A percentile compares a stretch with the other conserved stretches of the same genome.
These are phyloP conservation scores for Oenanthe melanoleuca DNA, from an alignment of 2,113 vertebrate genomes.

Conservation along the genomic window DNA sequence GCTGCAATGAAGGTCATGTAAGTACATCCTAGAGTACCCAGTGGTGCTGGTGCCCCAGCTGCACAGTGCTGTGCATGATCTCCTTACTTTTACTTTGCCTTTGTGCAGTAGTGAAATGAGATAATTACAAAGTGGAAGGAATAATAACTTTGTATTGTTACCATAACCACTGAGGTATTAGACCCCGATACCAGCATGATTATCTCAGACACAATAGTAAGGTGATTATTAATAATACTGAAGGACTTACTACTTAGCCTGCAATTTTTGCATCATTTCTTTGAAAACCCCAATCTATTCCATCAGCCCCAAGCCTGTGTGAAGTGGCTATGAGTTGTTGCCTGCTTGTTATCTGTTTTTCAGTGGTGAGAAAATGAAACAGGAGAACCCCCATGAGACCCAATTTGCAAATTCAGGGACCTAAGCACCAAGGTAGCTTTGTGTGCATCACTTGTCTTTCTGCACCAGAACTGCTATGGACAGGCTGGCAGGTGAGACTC, in stretches of 20 bases:
- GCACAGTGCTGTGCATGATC: background rate
- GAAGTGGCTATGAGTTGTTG: background rate
- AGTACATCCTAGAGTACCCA: background rate
- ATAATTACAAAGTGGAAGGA: slow-evolving; percentile 62
- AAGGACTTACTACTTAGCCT: slow-evolving; percentile 43
- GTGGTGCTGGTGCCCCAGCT: background rate
- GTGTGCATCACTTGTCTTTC: background rate
- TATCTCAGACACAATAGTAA: slow-evolving; percentile 45
- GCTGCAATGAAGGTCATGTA: background rate
- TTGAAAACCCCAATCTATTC: slow-evolving; percentile 9
- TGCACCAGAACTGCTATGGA: background rate
- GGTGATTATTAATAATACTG: slow-evolving; percentile 58
- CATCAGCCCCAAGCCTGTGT: background rate
- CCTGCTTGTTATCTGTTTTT: background rate
- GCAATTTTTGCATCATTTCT: slow-evolving; percentile 2
- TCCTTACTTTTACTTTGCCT: slow-evolving; percentile 17
- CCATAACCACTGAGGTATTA: slow-evolving; percentile 55
- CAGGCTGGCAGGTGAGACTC: background rate
- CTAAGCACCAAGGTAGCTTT: background rate
- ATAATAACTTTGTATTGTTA: slow-evolving; percentile 57
- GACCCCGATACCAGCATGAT: background rate
- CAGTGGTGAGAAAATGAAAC: background rate
- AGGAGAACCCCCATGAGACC: background rate
- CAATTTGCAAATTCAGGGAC: background rate
- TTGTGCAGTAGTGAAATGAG: slow-evolving; percentile 47